phyloP scores from a whole-genome alignment of 1,140 invertebrate species.

The Mercenaria mercenaria region DNA sequence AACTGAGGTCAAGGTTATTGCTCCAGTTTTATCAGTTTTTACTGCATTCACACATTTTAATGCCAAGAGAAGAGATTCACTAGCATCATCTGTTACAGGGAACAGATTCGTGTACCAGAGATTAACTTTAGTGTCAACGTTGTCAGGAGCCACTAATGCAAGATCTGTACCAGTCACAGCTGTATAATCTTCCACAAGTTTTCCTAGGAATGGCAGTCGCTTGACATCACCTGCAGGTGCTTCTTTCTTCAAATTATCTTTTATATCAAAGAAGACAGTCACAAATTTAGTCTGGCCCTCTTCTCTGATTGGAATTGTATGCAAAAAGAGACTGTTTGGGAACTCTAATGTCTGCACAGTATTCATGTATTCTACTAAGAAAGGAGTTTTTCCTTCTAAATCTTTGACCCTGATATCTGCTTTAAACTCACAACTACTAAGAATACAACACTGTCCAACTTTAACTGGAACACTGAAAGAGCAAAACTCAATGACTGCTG shows the following conservation, averaged over 20 bases:
- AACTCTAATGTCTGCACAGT: slow-evolving; percentile 69
- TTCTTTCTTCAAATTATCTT: slow-evolving; percentile 85
- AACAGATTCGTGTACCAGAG: slow-evolving; percentile 85
- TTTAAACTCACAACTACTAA: slow-evolving; percentile 85
- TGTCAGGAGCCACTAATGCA: slow-evolving; percentile 28
- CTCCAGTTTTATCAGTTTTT: slow-evolving; percentile 40
- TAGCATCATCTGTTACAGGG: slow-evolving; percentile 78
- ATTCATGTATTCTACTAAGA: not conserved
- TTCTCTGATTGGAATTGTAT: slow-evolving; percentile 83
- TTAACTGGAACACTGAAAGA: slow-evolving; percentile 80
- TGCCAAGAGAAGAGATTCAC: slow-evolving; percentile 81
- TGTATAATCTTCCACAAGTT: slow-evolving; percentile 71
- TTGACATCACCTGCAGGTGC: slow-evolving; percentile 35
- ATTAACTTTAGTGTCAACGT: slow-evolving; percentile 60
- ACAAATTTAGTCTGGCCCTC: slow-evolving; percentile 79
- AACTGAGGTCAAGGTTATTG: not conserved
- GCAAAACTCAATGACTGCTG: slow-evolving; percentile 85
- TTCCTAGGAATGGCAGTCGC: slow-evolving; percentile 77
- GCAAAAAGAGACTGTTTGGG: slow-evolving; percentile 83
- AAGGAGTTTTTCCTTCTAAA: not conserved
- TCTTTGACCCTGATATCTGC: not conserved
- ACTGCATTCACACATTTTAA: slow-evolving; percentile 65
- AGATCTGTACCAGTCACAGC: slow-evolving; percentile 34
- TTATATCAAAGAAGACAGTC: slow-evolving; percentile 84
- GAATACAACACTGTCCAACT: slow-evolving; percentile 82